Conservation (phyloP, 2,797 vertebrate species). For the Cynodonichthys magdalenae region DNA sequence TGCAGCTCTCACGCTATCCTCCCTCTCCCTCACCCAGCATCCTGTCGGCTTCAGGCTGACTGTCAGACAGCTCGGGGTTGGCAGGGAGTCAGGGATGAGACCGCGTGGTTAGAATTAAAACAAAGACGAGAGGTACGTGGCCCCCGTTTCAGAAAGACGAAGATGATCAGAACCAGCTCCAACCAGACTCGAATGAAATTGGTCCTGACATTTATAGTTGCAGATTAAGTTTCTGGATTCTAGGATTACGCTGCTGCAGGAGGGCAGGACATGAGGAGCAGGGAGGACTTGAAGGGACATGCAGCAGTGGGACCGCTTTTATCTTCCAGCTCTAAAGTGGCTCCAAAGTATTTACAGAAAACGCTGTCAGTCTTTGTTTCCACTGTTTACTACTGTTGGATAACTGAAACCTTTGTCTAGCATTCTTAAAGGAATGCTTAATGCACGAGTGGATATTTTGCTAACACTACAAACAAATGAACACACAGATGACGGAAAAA, state of each 20-base stretch:
- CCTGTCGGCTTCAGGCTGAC: slow-evolving; percentile 43
- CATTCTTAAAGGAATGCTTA: too few species aligned
- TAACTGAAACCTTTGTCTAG: too few species aligned
- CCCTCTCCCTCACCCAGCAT: slow-evolving; percentile 37
- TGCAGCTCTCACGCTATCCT: slow-evolving; percentile 29
- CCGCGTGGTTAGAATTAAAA: slow-evolving; percentile 55
- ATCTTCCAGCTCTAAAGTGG: background rate
- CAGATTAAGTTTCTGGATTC: slow-evolving; percentile 51
- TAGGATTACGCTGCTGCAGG: slow-evolving; percentile 14
- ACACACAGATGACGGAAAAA: too few species aligned
- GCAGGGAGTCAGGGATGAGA: slow-evolving; percentile 13
- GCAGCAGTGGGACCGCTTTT: background rate
- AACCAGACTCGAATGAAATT: slow-evolving; percentile 39
- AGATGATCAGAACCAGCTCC: slow-evolving; percentile 31
- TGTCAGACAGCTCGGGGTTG: slow-evolving; percentile 37
- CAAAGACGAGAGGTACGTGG: slow-evolving; percentile 29
- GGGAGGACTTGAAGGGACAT: too few species aligned
- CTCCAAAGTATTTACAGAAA: background rate
- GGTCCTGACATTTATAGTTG: slow-evolving; percentile 50
- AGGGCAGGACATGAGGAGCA: too few species aligned
- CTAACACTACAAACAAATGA: too few species aligned
- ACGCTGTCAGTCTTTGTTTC: too few species aligned
- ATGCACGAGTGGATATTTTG: too few species aligned
- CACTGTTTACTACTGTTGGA: too few species aligned
- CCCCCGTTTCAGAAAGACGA: slow-evolving; percentile 48